Percentiles rank a stretch among this genome's conserved stretches.
Conservation (phyloP, 2,113 vertebrate genomes). For the Poecilia latipinna region DNA sequence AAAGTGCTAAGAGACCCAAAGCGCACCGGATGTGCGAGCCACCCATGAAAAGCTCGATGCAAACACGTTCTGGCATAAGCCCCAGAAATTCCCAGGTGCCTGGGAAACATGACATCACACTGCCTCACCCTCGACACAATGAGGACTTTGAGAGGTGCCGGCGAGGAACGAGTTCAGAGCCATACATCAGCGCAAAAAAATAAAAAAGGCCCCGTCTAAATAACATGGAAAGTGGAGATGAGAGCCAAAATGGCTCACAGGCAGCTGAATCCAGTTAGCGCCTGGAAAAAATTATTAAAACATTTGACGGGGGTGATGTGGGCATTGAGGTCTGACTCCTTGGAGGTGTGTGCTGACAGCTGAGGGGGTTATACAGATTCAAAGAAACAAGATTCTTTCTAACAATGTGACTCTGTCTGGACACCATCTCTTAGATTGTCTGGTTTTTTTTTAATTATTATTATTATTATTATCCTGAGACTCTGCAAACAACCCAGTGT, state of each 20-base stretch:
- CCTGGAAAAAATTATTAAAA: constrained; percentile 81
- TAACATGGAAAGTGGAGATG: constrained; percentile 74
- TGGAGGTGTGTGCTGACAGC: constrained; percentile 52
- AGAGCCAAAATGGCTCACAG: constrained; percentile 75
- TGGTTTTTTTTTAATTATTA: constrained; percentile 14
- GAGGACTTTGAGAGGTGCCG: constrained; percentile 79
- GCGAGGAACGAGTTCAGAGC: constrained; percentile 56
- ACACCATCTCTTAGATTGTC: constrained; percentile 28
- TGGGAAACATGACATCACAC: constrained; percentile 85
- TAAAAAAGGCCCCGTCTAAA: constrained; percentile 52
- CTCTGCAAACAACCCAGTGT: constrained; percentile 66
- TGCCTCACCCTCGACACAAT: constrained; percentile 76
- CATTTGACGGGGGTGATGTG: constrained; percentile 35
- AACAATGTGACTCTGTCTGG: constrained; percentile 50
- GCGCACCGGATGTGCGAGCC: constrained; percentile 21
- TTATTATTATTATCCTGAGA: constrained; percentile 25
- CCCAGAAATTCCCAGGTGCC: constrained; percentile 76
- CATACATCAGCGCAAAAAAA: constrained; percentile 65
- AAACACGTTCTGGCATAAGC: constrained; percentile 61
- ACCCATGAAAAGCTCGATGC: constrained; percentile 43
- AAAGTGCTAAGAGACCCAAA: constrained; percentile 49
- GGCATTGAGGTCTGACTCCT: constrained; percentile 57
- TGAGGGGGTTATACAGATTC: constrained; percentile 54
- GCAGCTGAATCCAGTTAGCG: constrained; percentile 82
- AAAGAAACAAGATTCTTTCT: constrained; percentile 64